Conservation (phyloP, 2,888 invertebrate genomes). For the Strigamia maritima region DNA sequence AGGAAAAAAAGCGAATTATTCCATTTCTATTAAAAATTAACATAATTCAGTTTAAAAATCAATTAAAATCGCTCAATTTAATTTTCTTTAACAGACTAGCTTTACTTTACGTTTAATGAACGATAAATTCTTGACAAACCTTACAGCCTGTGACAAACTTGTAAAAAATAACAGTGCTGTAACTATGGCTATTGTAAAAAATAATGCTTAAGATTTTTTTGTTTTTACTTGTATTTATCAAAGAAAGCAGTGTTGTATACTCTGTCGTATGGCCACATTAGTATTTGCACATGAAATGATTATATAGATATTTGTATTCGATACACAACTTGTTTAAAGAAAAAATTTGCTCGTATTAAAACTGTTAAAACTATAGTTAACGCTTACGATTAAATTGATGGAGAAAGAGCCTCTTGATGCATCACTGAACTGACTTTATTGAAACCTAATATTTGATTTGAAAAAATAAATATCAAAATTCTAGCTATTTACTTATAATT, state of each 20-base stretch:
- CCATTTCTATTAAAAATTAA: conserved; percentile 8
- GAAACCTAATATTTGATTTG: background rate
- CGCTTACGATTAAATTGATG: background rate
- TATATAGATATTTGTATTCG: background rate
- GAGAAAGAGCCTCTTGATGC: background rate
- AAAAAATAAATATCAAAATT: conserved; percentile 23
- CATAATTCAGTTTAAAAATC: background rate
- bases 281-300: conserved; percentile 7
- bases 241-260: conserved; percentile 17
- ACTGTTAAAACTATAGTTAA: background rate
- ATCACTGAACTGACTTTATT: conserved; percentile 7
- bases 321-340: background rate
- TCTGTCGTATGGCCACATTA: conserved; percentile 16
- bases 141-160: background rate
- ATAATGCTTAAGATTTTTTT: background rate
- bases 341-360: background rate
- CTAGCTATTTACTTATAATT: background rate
- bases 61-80: background rate
- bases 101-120: background rate
- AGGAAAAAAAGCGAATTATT: background rate
- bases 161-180: background rate
- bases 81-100: background rate
- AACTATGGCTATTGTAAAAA: background rate
- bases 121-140: background rate
- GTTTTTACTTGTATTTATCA: conserved; percentile 3